Evolutionary conservation across 2,888 invertebrate genomes (phyloP).

Genomic region (Scelioninae gen. 2): DNA sequence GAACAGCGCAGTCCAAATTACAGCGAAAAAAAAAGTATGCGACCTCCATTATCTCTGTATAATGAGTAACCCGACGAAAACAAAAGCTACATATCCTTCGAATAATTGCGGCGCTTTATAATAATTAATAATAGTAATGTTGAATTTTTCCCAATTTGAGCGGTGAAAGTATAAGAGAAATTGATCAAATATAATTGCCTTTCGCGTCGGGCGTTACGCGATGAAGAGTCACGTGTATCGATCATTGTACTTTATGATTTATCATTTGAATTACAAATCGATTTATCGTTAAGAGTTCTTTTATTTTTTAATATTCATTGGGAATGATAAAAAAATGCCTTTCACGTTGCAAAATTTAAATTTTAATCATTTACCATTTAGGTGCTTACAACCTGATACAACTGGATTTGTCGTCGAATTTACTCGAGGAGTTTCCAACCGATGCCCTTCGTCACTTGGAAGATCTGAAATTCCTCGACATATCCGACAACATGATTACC

Average conservation of each 20-base stretch:
- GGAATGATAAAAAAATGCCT: no score
- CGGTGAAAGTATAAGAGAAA: slow-evolving; percentile 58
- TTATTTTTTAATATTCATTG: no score
- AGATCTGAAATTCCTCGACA: slow-evolving; percentile 83
- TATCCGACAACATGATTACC: slow-evolving; percentile 90
- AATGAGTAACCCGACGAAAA: neutral
- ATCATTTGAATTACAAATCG: slow-evolving; percentile 41
- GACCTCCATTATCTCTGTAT: neutral
- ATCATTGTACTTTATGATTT: slow-evolving; percentile 39
- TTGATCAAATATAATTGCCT: slow-evolving; percentile 54
- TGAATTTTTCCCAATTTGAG: slow-evolving; percentile 23
- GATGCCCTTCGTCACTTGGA: slow-evolving; percentile 84
- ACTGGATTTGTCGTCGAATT: slow-evolving; percentile 91
- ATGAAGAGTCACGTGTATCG: slow-evolving; percentile 23
- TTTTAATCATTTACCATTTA: slow-evolving; percentile 59
- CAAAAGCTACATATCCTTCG: slow-evolving; percentile 5
- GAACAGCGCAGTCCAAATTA: neutral
- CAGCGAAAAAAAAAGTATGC: neutral
- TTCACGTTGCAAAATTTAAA: no score
- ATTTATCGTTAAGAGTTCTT: no score
- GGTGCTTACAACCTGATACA: slow-evolving; percentile 82
- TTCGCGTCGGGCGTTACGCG: slow-evolving; percentile 25
- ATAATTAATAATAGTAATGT: slow-evolving; percentile 38
- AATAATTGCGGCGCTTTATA: slow-evolving; percentile 32
- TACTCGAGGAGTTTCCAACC: slow-evolving; percentile 87